Conservation (phyloP, 2,888 invertebrate genomes). For the Caenorhabditis sp. region DNA sequence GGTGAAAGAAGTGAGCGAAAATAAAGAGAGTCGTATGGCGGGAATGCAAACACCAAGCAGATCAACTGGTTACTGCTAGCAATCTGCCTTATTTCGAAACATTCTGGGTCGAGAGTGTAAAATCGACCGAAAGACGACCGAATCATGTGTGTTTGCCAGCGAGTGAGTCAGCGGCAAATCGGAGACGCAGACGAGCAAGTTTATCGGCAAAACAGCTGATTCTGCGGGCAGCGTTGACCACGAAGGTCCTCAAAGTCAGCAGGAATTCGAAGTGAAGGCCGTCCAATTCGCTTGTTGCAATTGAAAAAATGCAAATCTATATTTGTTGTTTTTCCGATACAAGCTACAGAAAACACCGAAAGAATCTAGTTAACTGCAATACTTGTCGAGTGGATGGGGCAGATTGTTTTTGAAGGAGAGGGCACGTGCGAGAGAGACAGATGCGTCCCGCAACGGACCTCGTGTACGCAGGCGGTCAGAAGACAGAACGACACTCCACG, state of each 20-base stretch:
- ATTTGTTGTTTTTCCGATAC: no score
- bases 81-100: constrained; percentile 44
- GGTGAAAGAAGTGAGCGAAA: not conserved
- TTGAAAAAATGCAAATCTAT: no score
- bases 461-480: no score
- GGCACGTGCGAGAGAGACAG: no score
- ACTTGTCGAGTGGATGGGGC: no score
- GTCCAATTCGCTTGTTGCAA: no score
- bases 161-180: constrained; percentile 19
- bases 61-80: constrained; percentile 36
- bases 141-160: constrained; percentile 44
- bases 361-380: no score
- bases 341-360: no score
- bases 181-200: constrained; percentile 20
- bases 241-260: not conserved
- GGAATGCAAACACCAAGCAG: constrained; percentile 29
- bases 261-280: not conserved
- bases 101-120: constrained; percentile 35
- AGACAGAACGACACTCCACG: no score
- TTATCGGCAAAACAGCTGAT: constrained; percentile 35
- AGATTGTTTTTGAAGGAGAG: no score
- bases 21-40: constrained; percentile 19
- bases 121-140: constrained; percentile 24
- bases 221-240: constrained; percentile 3
- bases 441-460: no score